These are phyloP conservation scores for Rhea americana DNA, from an alignment of 2,113 vertebrate genomes.

Conservation along the genomic window DNA sequence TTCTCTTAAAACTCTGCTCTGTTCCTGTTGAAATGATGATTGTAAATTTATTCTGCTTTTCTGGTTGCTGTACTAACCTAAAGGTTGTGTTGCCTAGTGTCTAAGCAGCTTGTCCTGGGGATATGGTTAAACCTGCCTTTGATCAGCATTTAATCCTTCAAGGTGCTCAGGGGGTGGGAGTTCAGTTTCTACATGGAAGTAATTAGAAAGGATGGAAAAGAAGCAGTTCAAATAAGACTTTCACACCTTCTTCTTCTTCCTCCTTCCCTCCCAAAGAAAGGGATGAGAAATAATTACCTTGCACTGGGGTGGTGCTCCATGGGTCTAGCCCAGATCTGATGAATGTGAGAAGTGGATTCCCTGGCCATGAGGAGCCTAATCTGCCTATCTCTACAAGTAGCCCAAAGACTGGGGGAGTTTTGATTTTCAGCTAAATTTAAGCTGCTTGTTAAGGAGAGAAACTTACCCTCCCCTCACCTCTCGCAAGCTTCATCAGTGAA, in stretches of 20 bases:
- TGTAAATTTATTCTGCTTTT: slow-evolving; percentile 76
- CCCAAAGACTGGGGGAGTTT: not conserved
- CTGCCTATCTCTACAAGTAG: not conserved
- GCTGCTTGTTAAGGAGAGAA: not conserved
- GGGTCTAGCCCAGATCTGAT: not conserved
- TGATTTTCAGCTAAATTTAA: slow-evolving; percentile 29
- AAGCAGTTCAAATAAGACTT: slow-evolving; percentile 1
- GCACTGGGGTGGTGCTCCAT: not conserved
- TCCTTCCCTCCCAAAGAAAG: not conserved
- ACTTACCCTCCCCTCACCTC: not conserved
- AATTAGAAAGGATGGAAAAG: slow-evolving; percentile 65
- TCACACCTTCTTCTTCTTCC: not conserved
- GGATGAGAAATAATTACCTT: not conserved
- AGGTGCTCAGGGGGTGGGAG: slow-evolving; percentile 69
- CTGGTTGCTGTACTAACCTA: slow-evolving; percentile 61
- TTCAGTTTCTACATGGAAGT: slow-evolving; percentile 70
- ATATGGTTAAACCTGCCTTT: slow-evolving; percentile 84
- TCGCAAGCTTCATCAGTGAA: not conserved
- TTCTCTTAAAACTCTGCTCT: slow-evolving; percentile 31
- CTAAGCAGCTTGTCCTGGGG: slow-evolving; percentile 80
- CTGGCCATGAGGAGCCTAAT: not conserved
- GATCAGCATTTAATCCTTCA: slow-evolving; percentile 84
- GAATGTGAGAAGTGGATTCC: not conserved
- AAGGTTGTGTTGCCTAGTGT: slow-evolving; percentile 66
- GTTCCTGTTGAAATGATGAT: slow-evolving; percentile 58